These are phyloP conservation scores for Upupa epops DNA, from an alignment of 2,113 vertebrate species.

Conservation along the genomic window DNA sequence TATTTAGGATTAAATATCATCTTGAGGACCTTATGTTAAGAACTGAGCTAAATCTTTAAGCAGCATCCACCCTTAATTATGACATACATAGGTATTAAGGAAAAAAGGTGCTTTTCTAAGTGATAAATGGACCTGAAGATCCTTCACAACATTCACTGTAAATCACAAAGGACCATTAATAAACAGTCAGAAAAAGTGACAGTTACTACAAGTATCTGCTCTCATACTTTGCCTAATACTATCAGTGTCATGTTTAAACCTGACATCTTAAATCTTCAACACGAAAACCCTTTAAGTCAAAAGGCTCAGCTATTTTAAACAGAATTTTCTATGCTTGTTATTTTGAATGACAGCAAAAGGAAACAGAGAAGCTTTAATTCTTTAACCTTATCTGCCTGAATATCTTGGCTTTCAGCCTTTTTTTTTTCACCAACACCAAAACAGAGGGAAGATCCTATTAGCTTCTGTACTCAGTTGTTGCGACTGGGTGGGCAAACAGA, in stretches of 20 bases:
- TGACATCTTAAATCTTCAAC: conserved; percentile 69
- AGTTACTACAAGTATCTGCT: conserved; percentile 65
- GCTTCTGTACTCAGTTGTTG: neutral
- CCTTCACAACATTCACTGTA: conserved; percentile 66
- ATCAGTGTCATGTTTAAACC: conserved; percentile 72
- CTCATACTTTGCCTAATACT: conserved; percentile 64
- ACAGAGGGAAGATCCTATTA: neutral
- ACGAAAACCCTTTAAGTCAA: conserved; percentile 66
- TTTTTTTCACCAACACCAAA: neutral
- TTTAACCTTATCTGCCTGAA: conserved; percentile 34
- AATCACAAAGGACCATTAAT: conserved; percentile 75
- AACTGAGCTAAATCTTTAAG: conserved; percentile 45
- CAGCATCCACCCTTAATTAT: conserved; percentile 59
- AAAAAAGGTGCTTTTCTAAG: conserved; percentile 52
- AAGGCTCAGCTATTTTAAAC: conserved; percentile 66
- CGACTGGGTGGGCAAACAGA: neutral
- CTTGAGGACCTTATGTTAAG: conserved; percentile 45
- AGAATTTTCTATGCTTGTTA: conserved; percentile 63
- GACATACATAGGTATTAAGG: conserved; percentile 41
- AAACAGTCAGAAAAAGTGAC: conserved; percentile 68
- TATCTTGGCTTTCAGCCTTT: conserved; percentile 46
- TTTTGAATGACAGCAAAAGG: conserved; percentile 71
- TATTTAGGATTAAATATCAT: conserved; percentile 63
- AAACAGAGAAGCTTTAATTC: conserved; percentile 63
- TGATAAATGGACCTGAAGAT: conserved; percentile 71